phyloP scores from a whole-genome alignment of 2,888 invertebrate genomes.

The Gymnoscelis rufifasciata region DNA sequence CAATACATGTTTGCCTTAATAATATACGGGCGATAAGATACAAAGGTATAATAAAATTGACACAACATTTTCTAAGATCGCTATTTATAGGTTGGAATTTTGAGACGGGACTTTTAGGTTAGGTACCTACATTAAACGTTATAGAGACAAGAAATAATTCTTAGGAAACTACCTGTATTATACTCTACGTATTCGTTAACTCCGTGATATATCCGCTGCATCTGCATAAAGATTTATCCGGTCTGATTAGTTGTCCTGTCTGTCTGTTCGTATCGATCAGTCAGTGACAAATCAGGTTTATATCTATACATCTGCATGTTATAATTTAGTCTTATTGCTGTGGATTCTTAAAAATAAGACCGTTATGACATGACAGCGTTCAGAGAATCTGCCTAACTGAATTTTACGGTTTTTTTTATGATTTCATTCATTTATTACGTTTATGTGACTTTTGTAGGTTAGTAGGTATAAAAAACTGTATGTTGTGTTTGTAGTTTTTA shows the following conservation, averaged over 20 bases:
- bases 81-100: no score
- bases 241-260: not conserved
- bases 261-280: constrained; percentile 58
- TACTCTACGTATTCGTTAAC: no score
- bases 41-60: no score
- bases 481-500: not conserved
- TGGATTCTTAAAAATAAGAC: constrained; percentile 22
- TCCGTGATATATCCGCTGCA: not conserved
- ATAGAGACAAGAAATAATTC: no score
- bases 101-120: no score
- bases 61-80: no score
- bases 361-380: constrained; percentile 20
- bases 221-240: constrained; percentile 2
- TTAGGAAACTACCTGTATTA: no score
- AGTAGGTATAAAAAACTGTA: constrained; percentile 6
- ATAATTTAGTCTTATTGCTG: constrained; percentile 31
- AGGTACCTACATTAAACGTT: no score
- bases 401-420: constrained; percentile 11
- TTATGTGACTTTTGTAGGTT: constrained; percentile 19
- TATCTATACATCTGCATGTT: constrained; percentile 36
- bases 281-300: constrained; percentile 59
- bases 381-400: constrained; percentile 13
- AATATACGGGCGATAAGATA: no score
- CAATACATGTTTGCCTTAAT: no score
- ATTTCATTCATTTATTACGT: constrained; percentile 15